These are phyloP conservation scores for Aphaenogaster rudis DNA, from an alignment of 1,140 invertebrate genomes.

Conservation along the genomic window DNA sequence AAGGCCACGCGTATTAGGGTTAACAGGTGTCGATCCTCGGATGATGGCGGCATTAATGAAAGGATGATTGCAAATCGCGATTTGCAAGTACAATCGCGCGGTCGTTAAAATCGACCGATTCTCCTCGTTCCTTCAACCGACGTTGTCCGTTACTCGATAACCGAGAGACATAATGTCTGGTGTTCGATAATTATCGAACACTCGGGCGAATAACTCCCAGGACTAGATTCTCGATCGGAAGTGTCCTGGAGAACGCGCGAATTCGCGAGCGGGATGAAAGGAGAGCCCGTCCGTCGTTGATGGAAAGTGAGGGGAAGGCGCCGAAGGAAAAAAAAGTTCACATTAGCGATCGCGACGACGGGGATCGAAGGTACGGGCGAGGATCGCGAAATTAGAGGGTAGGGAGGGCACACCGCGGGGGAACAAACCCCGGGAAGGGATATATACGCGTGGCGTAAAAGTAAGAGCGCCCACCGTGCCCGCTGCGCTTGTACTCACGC, in stretches of 20 bases:
- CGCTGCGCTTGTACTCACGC: slow-evolving; percentile 68
- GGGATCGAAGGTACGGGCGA: slow-evolving; percentile 43
- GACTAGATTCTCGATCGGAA: neutral
- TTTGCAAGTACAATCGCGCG: neutral
- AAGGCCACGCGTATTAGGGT: neutral
- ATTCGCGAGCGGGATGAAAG: neutral
- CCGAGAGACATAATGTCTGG: neutral
- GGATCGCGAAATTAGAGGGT: slow-evolving; percentile 44
- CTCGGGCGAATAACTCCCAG: neutral
- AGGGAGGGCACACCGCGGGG: slow-evolving; percentile 12
- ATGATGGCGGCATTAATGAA: neutral
- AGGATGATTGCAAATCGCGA: neutral
- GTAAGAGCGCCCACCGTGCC: slow-evolving; percentile 36
- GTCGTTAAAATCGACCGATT: neutral
- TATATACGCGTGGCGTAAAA: slow-evolving; percentile 48
- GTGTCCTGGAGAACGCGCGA: neutral
- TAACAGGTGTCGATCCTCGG: neutral
- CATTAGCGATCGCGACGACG: slow-evolving; percentile 15
- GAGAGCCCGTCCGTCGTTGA: neutral
- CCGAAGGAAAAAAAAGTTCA: slow-evolving; percentile 25
- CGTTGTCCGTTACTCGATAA: neutral
- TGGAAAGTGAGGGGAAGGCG: slow-evolving; percentile 27
- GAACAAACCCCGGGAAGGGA: slow-evolving; percentile 38
- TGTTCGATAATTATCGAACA: too few relatives aligned
- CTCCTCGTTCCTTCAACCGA: neutral